phyloP scores from a whole-genome alignment of 2,797 vertebrate species.

The Typhlichthys subterraneus region DNA sequence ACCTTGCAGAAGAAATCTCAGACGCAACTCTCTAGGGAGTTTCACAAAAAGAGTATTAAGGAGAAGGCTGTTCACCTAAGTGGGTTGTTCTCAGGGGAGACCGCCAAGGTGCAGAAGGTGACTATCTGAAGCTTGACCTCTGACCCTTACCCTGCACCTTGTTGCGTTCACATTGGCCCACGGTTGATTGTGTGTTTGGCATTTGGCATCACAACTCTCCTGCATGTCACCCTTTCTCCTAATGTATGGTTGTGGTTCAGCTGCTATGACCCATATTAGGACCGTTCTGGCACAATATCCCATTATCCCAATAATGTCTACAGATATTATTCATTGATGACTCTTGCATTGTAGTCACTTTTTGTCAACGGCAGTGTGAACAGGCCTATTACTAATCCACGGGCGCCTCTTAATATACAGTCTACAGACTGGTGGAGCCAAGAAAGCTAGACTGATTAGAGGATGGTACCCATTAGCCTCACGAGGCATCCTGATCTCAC shows the following conservation, averaged over 20 bases:
- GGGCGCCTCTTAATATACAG: too few species aligned
- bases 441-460: too few species aligned
- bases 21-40: slow-evolving; percentile 90
- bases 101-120: slow-evolving; percentile 84
- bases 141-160: slow-evolving; percentile 30
- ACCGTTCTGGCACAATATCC: not conserved
- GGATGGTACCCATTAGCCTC: too few species aligned
- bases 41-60: slow-evolving; percentile 96
- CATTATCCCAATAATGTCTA: too few species aligned
- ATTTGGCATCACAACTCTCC: slow-evolving; percentile 1
- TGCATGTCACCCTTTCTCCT: slow-evolving; percentile 4
- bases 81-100: slow-evolving; percentile 83
- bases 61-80: slow-evolving; percentile 93
- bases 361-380: too few species aligned
- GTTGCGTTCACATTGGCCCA: slow-evolving; percentile 5
- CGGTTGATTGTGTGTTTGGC: not conserved
- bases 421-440: too few species aligned
- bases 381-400: too few species aligned
- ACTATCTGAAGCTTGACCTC: slow-evolving; percentile 44
- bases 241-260: not conserved
- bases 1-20: slow-evolving; percentile 89
- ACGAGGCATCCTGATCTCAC: too few species aligned
- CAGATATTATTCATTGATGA: too few species aligned
- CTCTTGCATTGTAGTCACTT: too few species aligned
- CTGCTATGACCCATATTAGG: not conserved